A percentile compares a stretch with the other conserved stretches of the same genome.
Conservation (phyloP, 2,888 invertebrate species). For the Perizoma affinitatum region DNA sequence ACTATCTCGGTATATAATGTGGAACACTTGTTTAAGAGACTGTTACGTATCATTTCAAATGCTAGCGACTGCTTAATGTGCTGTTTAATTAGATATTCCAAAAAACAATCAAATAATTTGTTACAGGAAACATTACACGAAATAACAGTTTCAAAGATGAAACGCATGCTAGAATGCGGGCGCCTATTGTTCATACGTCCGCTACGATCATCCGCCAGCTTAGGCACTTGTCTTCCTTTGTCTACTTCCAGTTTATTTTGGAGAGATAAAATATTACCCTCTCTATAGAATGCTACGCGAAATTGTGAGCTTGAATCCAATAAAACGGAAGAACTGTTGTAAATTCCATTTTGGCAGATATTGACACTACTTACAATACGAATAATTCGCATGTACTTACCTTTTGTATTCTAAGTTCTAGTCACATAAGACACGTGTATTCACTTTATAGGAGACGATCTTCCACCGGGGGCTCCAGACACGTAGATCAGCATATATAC, state of each 20-base stretch:
- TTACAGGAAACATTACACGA: slow-evolving; percentile 27
- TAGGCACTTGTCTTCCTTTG: slow-evolving; percentile 49
- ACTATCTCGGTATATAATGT: neutral
- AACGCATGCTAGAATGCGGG: slow-evolving; percentile 54
- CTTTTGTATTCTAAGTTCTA: no score
- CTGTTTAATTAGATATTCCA: no score
- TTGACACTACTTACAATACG: neutral
- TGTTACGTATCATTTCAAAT: neutral
- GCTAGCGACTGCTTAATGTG: neutral
- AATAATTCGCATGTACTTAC: no score
- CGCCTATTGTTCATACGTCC: slow-evolving; percentile 51
- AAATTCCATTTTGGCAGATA: slow-evolving; percentile 11
- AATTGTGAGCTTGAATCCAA: slow-evolving; percentile 24
- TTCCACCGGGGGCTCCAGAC: no score
- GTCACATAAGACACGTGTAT: no score
- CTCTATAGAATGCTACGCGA: slow-evolving; percentile 14
- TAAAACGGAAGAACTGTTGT: slow-evolving; percentile 18
- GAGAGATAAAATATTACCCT: slow-evolving; percentile 24
- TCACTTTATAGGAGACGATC: no score
- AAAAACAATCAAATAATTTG: no score
- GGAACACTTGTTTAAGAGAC: slow-evolving; percentile 9
- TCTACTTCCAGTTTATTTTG: slow-evolving; percentile 36
- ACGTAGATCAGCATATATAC: no score
- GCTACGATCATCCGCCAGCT: slow-evolving; percentile 41
- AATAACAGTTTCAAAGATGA: slow-evolving; percentile 36